Base-by-base conservation (phyloP, 2,888 invertebrate genomes). In the Thereva unica region DNA sequence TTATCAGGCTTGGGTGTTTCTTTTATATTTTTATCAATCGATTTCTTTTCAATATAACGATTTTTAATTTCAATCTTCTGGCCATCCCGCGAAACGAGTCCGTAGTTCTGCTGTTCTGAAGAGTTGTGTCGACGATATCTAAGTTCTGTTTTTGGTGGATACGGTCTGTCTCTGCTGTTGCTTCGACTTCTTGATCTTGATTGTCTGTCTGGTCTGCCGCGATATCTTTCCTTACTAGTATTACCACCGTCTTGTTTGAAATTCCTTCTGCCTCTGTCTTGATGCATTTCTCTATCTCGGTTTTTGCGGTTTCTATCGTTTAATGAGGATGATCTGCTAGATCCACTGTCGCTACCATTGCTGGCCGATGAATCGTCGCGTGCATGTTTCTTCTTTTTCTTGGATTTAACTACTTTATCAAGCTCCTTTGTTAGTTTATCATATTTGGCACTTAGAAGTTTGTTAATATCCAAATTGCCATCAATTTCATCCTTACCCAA, bases 381-480 rank as follows among this genome's bases (percentile, higher is more conserved):
- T 5, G 34, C 23, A 40, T 64, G 53, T 56, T 59, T 37, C 9
- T 68, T 59, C 44, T 70, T 42, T 57, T 71, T 74, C 34, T 71
- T 71, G 9, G 57, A 66, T 57, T 74, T 73, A 3, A 70, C 73
- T 0, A 77, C 78, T 72, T 77, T 77, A 55, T 80, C 80, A n/a
- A 81, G 71, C 65, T 82, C 81, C 40, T 79, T 78, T 2, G 78
- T 77, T 47, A 81, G 73, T 0, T 78, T 79, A 12, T 78, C 75
- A 66, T 78, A 82, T 69, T 82, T 80, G 35, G 76, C 78, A 69
- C 78, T 77, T 9, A 80, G 67, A 5, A 81, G 65, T 47, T 78
- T 78, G 55, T 76, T 78, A 10, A 81, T 71, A 70, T 78, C 77
- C 8, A 78, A 63, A 1, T 77, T 76, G 2, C 72, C 74, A 23